Evolutionary conservation across 2,888 invertebrate genomes (phyloP).

Genomic region (Drosophila mimica): DNA sequence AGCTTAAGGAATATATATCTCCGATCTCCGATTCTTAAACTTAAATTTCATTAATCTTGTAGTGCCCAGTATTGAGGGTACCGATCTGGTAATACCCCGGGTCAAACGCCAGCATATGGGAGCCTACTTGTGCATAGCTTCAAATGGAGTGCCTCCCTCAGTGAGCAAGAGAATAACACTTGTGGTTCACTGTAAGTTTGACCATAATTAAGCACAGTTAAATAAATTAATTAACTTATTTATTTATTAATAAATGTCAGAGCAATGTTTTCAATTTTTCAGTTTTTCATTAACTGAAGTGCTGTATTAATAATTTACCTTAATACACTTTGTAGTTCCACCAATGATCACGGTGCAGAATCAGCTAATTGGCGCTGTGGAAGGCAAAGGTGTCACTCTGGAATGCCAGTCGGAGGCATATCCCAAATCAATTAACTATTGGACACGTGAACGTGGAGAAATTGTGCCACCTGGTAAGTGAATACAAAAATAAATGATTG

Average conservation of each 20-base stretch:
- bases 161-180: slow-evolving; percentile 95
- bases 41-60: slow-evolving; percentile 68
- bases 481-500: no score
- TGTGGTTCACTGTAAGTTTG: slow-evolving; percentile 91
- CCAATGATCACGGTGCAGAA: slow-evolving; percentile 94
- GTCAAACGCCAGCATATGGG: slow-evolving; percentile 92
- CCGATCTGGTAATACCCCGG: slow-evolving; percentile 88
- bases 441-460: slow-evolving; percentile 90
- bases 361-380: slow-evolving; percentile 92
- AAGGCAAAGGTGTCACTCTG: slow-evolving; percentile 90
- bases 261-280: not conserved
- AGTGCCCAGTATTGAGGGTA: slow-evolving; percentile 89
- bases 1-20: not conserved
- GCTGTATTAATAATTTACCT: not conserved
- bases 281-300: not conserved
- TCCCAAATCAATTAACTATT: slow-evolving; percentile 94
- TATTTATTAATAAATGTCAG: not conserved
- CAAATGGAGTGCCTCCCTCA: slow-evolving; percentile 94
- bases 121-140: slow-evolving; percentile 92
- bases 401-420: slow-evolving; percentile 94
- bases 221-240: not conserved
- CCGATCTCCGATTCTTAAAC: not conserved
- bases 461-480: slow-evolving; percentile 90
- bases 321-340: slow-evolving; percentile 87
- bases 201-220: not conserved